Evolutionary conservation across 2,113 vertebrate genomes (phyloP).

Genomic region (Hyperopisus bebe): DNA sequence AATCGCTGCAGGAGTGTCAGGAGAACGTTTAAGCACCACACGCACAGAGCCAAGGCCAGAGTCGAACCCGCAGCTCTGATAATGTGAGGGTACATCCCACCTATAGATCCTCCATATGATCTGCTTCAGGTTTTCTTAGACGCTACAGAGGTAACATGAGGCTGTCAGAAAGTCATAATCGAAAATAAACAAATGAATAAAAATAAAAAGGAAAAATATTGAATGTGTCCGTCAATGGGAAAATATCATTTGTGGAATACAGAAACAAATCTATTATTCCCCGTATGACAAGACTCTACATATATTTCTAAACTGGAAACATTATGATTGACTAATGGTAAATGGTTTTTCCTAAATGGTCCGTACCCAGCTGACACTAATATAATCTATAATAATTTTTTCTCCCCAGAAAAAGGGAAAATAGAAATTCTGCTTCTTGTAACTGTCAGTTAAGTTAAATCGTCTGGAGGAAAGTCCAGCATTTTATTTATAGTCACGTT

Average conservation of each 20-base stretch:
- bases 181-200: neutral
- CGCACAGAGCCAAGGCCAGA: neutral
- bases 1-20: neutral
- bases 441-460: conserved; percentile 19
- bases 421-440: conserved; percentile 11
- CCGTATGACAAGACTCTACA: neutral
- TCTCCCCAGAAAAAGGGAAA: neutral
- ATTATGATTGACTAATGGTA: conserved; percentile 14
- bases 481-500: neutral
- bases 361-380: neutral
- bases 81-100: neutral
- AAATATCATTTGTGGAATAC: neutral
- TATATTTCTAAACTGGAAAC: neutral
- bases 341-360: neutral
- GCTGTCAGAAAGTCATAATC: neutral
- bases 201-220: conserved; percentile 5
- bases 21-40: neutral
- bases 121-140: neutral
- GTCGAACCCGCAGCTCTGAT: neutral
- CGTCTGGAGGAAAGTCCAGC: neutral
- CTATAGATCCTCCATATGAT: neutral
- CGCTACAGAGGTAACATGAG: neutral
- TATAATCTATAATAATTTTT: conserved; percentile 4
- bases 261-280: conserved; percentile 13
- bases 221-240: neutral